Evolutionary conservation across 1,140 invertebrate genomes (phyloP), one percentile per base, ranked within the genome.

Genomic region (Lepidotrigona ventralis): DNA sequence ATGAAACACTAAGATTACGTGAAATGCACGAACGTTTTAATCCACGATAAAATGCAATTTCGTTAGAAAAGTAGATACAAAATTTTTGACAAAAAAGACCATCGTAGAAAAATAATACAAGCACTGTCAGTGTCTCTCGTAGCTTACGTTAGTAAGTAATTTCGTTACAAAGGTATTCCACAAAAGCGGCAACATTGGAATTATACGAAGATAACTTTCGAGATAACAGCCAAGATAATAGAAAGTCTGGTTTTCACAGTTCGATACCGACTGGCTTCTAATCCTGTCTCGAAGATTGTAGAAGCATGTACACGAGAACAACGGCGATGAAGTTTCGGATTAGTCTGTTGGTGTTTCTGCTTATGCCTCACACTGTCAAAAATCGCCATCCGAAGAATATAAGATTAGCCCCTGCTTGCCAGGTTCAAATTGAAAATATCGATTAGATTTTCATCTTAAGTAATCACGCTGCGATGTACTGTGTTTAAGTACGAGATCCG

Each of bases 261-360:
- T 17, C 8, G n/a, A 39, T 58, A 39, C 6, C 29, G 33, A n/a
- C n/a, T 58, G 54, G 26, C 33, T 60, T 75, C 58, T 75, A 75
- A 75, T 75, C 73, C 14, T 53, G 21, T 60, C 23, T 9, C 14
- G 73, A 39, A 75, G 21, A 33, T 21, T 3, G 54, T 15, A 14
- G 73, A 51, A 21, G 33, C 54, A 11, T 75, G 29, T 58, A n/a
- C 6, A 39, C 33, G 8, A 74, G 72, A 12, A 56, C 53, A 74
- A 33, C 33, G 26, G 2, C 23, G 73, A 75, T 39, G 23, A 60
- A 75, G 73, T 75, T 75, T 17, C n/a, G 56, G 54, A 58, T 74
- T 74, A 74, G 54, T n/a, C 54, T 74, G 72, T 74, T 74, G 54
- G 21, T 74, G 72, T 74, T 74, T 74, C 72, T 74, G 54, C 72